Conservation (phyloP, 2,113 vertebrate genomes). For the Heterocephalus glaber region DNA sequence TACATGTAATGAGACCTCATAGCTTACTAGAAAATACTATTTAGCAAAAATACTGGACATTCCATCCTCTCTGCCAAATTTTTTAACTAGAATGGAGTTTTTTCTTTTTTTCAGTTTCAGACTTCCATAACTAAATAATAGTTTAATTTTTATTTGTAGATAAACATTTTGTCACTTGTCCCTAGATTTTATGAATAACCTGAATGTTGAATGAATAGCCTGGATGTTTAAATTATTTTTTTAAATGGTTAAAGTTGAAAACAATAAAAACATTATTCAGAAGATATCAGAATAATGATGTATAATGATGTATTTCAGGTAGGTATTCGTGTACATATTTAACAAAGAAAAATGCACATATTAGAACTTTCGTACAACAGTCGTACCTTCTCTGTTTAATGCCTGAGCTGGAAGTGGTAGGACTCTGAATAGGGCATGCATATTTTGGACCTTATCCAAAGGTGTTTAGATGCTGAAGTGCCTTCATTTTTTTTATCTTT, state of each 20-base stretch:
- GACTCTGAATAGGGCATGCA: constrained; percentile 23
- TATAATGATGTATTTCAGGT: neutral
- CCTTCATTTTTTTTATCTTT: constrained; percentile 51
- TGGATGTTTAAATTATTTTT: constrained; percentile 54
- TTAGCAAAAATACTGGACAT: constrained; percentile 1
- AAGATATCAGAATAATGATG: neutral
- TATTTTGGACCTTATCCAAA: constrained; percentile 48
- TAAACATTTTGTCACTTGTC: constrained; percentile 43
- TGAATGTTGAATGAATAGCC: constrained; percentile 47
- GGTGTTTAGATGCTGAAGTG: constrained; percentile 42
- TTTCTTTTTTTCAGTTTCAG: constrained; percentile 43
- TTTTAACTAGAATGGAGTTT: constrained; percentile 10
- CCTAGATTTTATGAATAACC: neutral
- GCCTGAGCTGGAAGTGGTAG: constrained; percentile 12
- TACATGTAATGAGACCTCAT: neutral
- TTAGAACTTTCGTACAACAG: neutral
- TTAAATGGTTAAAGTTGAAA: constrained; percentile 49
- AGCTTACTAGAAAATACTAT: constrained; percentile 46
- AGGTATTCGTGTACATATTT: neutral
- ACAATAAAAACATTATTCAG: constrained; percentile 39
- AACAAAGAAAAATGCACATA: neutral
- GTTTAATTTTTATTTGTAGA: constrained; percentile 64
- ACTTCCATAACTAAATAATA: constrained; percentile 7
- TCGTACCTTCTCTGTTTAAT: constrained; percentile 31
- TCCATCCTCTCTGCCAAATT: neutral